Evolutionary conservation across 1,140 invertebrate species (phyloP).

Genomic region (Drosophila erecta): DNA sequence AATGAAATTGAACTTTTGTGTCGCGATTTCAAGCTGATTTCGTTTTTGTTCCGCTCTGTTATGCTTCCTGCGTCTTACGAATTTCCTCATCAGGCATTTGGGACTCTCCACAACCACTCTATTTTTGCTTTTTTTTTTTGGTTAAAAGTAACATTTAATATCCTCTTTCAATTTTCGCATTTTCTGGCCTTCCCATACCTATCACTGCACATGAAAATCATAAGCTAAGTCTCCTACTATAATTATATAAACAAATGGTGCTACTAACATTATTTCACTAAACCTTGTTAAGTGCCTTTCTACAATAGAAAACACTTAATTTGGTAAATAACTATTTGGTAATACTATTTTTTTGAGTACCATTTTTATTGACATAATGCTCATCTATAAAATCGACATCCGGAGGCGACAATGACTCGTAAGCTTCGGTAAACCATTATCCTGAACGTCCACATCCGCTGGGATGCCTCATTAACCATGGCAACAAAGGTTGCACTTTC

Average conservation of each 20-base stretch:
- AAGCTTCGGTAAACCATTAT: constrained; percentile 18
- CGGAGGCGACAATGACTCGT: constrained; percentile 21
- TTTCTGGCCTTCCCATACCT: constrained; percentile 23
- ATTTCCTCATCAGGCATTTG: constrained; percentile 49
- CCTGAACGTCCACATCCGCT: constrained; percentile 34
- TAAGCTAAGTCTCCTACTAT: too few relatives aligned
- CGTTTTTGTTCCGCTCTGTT: constrained; percentile 46
- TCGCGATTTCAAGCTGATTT: constrained; percentile 73
- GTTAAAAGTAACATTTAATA: constrained; percentile 9
- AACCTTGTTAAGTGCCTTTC: too few relatives aligned
- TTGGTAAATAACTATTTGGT: too few relatives aligned
- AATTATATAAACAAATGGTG: too few relatives aligned
- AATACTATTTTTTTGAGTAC: too few relatives aligned
- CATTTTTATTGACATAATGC: not conserved
- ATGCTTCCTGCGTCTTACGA: constrained; percentile 23
- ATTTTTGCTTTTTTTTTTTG: not conserved
- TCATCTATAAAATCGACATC: constrained; percentile 21
- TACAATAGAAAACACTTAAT: too few relatives aligned
- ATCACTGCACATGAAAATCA: too few relatives aligned
- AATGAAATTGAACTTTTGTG: constrained; percentile 79
- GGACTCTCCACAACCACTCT: not conserved
- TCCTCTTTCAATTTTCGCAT: constrained; percentile 62
- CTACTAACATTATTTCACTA: too few relatives aligned
- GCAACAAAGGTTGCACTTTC: constrained; percentile 45
- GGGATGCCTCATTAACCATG: constrained; percentile 53